These are phyloP conservation scores for Leptonema lineaticorne DNA, from an alignment of 1,140 invertebrate genomes.

Conservation along the genomic window DNA sequence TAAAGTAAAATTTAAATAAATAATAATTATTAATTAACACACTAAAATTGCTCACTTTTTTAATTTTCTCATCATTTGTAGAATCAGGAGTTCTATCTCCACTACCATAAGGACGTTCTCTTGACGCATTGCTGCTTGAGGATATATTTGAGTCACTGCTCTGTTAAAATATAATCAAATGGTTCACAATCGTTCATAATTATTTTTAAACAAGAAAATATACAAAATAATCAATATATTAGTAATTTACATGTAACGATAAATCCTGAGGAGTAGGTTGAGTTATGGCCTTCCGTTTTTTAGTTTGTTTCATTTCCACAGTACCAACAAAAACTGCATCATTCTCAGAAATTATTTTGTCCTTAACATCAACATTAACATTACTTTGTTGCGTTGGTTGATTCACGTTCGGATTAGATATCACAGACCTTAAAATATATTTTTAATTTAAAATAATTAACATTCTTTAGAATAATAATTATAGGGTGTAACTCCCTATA, in stretches of 20 bases:
- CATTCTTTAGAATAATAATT: background rate
- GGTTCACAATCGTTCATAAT: background rate
- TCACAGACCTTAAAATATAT: background rate
- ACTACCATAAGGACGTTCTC: background rate
- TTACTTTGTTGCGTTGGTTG: background rate
- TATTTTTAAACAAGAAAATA: background rate
- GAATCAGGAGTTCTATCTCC: slow-evolving; percentile 14
- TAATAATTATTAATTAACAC: background rate
- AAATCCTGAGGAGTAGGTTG: slow-evolving; percentile 22
- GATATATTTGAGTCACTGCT: background rate
- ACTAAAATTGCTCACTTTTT: slow-evolving; percentile 4
- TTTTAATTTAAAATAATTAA: background rate
- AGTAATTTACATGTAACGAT: background rate
- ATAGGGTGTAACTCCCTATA: background rate
- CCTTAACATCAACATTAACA: background rate
- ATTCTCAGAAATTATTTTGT: background rate
- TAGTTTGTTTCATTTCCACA: slow-evolving; percentile 36
- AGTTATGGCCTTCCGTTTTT: slow-evolving; percentile 34
- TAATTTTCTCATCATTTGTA: slow-evolving; percentile 25
- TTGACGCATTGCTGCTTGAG: background rate
- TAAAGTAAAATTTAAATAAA: background rate
- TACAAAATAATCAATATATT: background rate
- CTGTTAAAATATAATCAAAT: background rate
- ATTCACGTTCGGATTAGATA: background rate
- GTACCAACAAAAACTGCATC: background rate